phyloP scores from a whole-genome alignment of 2,888 invertebrate genomes.

The Plebejus melissa region DNA sequence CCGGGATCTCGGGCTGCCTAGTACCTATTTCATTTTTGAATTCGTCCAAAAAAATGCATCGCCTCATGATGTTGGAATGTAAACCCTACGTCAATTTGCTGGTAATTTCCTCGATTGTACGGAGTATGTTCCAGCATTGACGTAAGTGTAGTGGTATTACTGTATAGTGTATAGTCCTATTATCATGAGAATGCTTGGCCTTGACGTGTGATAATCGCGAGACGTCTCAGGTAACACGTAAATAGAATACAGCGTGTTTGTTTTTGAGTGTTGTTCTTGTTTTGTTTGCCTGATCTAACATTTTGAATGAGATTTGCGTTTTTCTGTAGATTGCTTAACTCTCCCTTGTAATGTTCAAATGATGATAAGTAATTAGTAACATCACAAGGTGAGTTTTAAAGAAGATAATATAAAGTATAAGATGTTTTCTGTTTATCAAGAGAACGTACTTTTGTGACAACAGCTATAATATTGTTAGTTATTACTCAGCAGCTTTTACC shows the following conservation, averaged over 20 bases:
- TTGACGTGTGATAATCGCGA: conserved; percentile 42
- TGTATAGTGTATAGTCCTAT: conserved; percentile 41
- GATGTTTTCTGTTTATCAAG: background rate
- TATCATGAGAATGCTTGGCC: conserved; percentile 53
- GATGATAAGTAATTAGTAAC: too few relatives aligned
- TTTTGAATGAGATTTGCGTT: background rate
- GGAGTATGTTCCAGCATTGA: conserved; percentile 41
- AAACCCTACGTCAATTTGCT: background rate
- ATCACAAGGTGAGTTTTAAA: background rate
- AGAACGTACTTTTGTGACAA: too few relatives aligned
- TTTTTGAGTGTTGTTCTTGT: conserved; percentile 14
- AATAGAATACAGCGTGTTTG: conserved; percentile 31
- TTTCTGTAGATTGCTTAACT: background rate
- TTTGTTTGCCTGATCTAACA: conserved; percentile 7
- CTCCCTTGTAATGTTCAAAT: background rate
- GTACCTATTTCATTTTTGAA: background rate
- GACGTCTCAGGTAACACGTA: conserved; percentile 40
- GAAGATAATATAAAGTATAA: background rate
- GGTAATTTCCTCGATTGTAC: background rate
- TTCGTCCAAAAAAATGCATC: background rate
- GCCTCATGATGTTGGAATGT: background rate
- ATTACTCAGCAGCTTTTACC: too few relatives aligned
- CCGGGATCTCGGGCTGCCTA: background rate
- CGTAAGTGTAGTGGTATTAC: conserved; percentile 34
- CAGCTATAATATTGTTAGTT: too few relatives aligned